phyloP scores from a whole-genome alignment of 2,888 invertebrate genomes.

The Caenorhabditis sp. region DNA sequence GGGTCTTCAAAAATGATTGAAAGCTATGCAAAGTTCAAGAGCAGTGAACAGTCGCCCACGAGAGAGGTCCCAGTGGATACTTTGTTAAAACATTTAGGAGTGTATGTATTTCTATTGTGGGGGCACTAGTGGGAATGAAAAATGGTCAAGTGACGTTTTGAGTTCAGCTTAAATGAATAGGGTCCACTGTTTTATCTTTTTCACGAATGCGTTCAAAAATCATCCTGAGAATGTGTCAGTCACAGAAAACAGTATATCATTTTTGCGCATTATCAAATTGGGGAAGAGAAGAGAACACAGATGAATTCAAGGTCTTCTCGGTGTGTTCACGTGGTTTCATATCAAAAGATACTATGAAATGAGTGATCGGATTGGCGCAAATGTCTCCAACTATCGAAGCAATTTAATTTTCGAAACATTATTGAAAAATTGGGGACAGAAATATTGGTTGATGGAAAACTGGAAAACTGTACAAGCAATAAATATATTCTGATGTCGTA shows the following conservation, averaged over 20 bases:
- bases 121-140: conserved; percentile 15
- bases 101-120: conserved; percentile 27
- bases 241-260: conserved; percentile 21
- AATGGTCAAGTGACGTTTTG: conserved; percentile 52
- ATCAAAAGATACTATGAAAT: conserved; percentile 28
- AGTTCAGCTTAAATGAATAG: not conserved
- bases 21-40: conserved; percentile 49
- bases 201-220: conserved; percentile 39
- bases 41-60: conserved; percentile 59
- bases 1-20: conserved; percentile 47
- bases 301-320: conserved; percentile 40
- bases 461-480: too few relatives aligned
- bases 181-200: not conserved
- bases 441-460: too few relatives aligned
- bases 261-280: conserved; percentile 29
- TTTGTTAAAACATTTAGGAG: conserved; percentile 32
- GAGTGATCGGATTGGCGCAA: conserved; percentile 29
- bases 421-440: too few relatives aligned
- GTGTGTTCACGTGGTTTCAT: conserved; percentile 51
- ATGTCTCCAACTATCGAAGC: conserved; percentile 10
- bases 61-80: conserved; percentile 39
- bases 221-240: conserved; percentile 13
- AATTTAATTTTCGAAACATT: too few relatives aligned
- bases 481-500: too few relatives aligned
- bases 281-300: conserved; percentile 26